phyloP scores from a whole-genome alignment of 2,797 vertebrate species.

The Sparus aurata region DNA sequence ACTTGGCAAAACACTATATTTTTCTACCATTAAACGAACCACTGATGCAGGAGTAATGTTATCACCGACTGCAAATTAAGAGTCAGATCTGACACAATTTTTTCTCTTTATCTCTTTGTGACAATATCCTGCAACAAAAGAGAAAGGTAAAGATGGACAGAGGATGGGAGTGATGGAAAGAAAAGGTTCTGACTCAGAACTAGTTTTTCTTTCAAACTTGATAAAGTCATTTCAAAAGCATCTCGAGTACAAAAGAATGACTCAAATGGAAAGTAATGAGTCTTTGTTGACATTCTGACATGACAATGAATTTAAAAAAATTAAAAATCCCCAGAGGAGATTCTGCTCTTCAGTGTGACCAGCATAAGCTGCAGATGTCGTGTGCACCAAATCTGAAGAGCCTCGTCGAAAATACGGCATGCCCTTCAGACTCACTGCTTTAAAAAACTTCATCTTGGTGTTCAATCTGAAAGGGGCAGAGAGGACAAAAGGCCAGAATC shows the following conservation, averaged over 20 bases:
- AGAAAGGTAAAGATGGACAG: not conserved
- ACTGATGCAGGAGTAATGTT: constrained; percentile 13
- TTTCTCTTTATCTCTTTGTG: constrained; percentile 20
- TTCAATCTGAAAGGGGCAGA: constrained; percentile 44
- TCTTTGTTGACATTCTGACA: constrained; percentile 43
- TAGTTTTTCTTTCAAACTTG: not conserved
- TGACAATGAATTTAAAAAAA: constrained; percentile 1
- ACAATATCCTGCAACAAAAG: not conserved
- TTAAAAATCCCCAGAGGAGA: not conserved
- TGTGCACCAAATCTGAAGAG: constrained; percentile 2
- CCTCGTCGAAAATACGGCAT: constrained; percentile 9
- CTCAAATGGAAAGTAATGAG: constrained; percentile 6
- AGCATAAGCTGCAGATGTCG: not conserved
- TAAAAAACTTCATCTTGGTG: constrained; percentile 33
- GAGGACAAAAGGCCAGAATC: constrained; percentile 37
- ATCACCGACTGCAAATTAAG: constrained; percentile 34
- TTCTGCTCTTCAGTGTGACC: constrained; percentile 9
- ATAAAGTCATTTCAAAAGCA: constrained; percentile 12
- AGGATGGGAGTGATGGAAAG: not conserved
- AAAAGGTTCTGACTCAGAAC: constrained; percentile 1
- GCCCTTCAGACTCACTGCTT: constrained; percentile 41
- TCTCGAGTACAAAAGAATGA: not conserved
- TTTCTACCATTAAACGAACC: constrained; percentile 29
- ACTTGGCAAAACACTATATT: not conserved
- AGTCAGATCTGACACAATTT: constrained; percentile 15